phyloP scores from a whole-genome alignment of 2,888 invertebrate genomes.

The Megastigmus dorsalis region DNA sequence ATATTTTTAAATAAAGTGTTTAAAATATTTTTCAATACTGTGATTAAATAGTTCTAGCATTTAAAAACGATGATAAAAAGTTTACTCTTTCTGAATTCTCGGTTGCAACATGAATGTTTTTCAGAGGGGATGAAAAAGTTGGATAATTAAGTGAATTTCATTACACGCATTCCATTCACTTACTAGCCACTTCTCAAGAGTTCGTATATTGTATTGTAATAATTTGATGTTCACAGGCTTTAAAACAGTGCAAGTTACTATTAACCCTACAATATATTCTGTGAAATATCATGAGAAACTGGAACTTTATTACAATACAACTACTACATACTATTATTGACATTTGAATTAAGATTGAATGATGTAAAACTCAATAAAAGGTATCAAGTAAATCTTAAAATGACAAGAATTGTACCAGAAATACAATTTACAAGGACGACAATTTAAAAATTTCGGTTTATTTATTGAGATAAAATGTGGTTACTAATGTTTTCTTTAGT shows the following conservation, averaged over 20 bases:
- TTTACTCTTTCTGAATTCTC: not conserved
- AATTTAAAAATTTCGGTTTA: too few relatives aligned
- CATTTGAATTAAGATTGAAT: too few relatives aligned
- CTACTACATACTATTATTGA: too few relatives aligned
- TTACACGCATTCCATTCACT: conserved; percentile 14
- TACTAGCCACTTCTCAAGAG: conserved; percentile 7
- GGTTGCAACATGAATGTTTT: not conserved
- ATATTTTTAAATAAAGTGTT: not conserved
- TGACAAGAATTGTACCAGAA: conserved; percentile 22
- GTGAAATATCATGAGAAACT: too few relatives aligned
- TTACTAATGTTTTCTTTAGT: too few relatives aligned
- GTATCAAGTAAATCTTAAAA: conserved; percentile 24
- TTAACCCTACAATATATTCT: too few relatives aligned
- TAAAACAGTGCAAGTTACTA: not conserved
- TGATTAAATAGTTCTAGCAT: too few relatives aligned
- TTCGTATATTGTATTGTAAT: conserved; percentile 27
- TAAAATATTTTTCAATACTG: too few relatives aligned
- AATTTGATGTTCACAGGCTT: not conserved
- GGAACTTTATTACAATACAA: too few relatives aligned
- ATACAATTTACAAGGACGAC: conserved; percentile 22
- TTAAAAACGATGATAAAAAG: too few relatives aligned
- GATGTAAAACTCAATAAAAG: too few relatives aligned
- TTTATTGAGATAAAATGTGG: too few relatives aligned
- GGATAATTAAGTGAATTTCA: conserved; percentile 11
- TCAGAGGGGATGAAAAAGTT: not conserved